A percentile compares a stretch with the other conserved stretches of the same genome.
Conservation (phyloP, 92 coral and sea anemone genomes). For the Phenganax stokvisi region DNA sequence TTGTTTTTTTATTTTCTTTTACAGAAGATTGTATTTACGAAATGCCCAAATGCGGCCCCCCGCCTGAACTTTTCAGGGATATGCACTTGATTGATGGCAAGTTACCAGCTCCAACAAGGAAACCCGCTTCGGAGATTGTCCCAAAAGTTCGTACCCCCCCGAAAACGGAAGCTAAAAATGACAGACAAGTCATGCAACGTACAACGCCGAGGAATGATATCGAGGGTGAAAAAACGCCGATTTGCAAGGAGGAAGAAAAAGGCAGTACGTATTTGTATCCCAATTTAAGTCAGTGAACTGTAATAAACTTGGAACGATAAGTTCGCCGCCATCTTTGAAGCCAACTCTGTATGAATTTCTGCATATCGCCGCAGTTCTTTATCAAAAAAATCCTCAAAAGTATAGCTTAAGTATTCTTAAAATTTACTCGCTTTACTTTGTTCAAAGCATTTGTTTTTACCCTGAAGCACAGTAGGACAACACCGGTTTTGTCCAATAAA, state of each 20-base stretch:
- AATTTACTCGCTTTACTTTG: too few species aligned
- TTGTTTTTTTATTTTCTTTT: neutral
- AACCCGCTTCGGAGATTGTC: neutral
- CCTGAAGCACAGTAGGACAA: too few species aligned
- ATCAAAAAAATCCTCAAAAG: too few species aligned
- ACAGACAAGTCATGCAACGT: neutral
- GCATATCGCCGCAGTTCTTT: neutral
- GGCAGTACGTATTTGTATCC: neutral
- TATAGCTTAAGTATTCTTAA: too few species aligned
- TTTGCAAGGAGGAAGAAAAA: conserved; percentile 16
- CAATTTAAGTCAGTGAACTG: neutral
- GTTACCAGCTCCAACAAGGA: conserved; percentile 16
- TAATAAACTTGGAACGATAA: neutral
- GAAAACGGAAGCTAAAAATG: neutral
- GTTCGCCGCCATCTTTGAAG: neutral
- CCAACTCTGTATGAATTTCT: neutral
- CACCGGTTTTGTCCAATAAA: too few species aligned
- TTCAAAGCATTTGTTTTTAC: too few species aligned
- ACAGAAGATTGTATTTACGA: conserved; percentile 39
- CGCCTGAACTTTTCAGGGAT: conserved; percentile 22
- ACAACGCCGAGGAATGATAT: conserved; percentile 3
- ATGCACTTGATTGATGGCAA: conserved; percentile 33
- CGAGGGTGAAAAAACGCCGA: neutral
- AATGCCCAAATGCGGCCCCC: conserved; percentile 31
- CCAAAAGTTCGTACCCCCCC: conserved; percentile 9